Percentiles rank a stretch among this genome's conserved stretches.
Conservation (phyloP, 2,888 invertebrate genomes). For the Galerucella nymphaeae region DNA sequence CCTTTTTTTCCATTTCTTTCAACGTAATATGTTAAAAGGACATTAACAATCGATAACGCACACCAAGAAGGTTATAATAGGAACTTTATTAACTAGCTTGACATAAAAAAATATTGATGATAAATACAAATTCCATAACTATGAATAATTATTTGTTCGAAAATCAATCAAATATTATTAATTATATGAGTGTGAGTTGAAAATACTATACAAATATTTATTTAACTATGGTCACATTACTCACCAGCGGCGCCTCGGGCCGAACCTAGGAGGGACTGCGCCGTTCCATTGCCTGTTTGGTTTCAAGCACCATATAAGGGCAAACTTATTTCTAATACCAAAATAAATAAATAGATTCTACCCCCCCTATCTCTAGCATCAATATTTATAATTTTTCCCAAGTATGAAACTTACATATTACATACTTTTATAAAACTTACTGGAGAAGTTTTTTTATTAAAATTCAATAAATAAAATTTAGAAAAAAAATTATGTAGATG, state of each 20-base stretch:
- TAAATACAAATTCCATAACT: no score
- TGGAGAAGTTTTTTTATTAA: neutral
- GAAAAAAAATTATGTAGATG: neutral
- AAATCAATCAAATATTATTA: neutral
- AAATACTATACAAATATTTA: conserved; percentile 30
- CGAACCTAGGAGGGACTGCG: conserved; percentile 65
- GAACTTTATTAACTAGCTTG: no score
- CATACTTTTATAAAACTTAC: conserved; percentile 16
- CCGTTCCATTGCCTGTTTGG: conserved; percentile 66
- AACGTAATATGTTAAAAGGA: no score
- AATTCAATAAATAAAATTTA: conserved; percentile 2
- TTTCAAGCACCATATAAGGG: conserved; percentile 66
- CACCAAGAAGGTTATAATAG: no score
- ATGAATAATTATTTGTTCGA: neutral
- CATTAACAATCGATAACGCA: no score
- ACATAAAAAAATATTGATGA: no score
- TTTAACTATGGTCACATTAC: conserved; percentile 54
- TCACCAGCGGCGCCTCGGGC: conserved; percentile 66
- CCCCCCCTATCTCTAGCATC: conserved; percentile 42
- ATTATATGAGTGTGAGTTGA: conserved; percentile 23
- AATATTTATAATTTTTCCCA: conserved; percentile 22
- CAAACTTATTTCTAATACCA: conserved; percentile 62
- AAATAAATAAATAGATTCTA: conserved; percentile 47
- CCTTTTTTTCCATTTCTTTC: no score
- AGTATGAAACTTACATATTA: conserved; percentile 37